Evolutionary conservation across 2,113 vertebrate species (phyloP).

Genomic region (Ranitomeya variabilis): DNA sequence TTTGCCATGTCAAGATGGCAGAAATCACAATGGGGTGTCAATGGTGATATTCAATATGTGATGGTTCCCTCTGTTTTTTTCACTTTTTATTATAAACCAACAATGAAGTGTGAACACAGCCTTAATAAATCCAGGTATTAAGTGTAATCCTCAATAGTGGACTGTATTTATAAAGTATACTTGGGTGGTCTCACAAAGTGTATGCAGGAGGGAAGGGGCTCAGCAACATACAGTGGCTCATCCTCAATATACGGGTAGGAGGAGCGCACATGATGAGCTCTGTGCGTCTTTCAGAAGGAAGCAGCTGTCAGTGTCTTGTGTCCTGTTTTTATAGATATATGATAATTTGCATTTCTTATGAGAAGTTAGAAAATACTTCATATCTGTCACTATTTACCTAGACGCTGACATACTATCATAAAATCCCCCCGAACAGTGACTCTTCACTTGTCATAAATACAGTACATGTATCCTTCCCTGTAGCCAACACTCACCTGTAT

Average conservation of each 20-base stretch:
- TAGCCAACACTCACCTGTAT: background rate
- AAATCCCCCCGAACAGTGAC: background rate
- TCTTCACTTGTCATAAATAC: background rate
- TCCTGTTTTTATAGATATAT: background rate
- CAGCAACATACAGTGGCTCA: background rate
- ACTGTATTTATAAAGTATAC: background rate
- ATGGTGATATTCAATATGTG: too few species aligned
- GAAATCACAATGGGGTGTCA: too few species aligned
- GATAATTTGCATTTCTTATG: constrained; percentile 35
- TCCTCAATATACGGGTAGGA: background rate
- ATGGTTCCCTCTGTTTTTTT: too few species aligned
- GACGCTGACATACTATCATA: background rate
- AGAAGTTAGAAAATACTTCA: constrained; percentile 28
- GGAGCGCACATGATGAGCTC: background rate
- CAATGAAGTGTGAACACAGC: too few species aligned
- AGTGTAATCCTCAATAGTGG: background rate
- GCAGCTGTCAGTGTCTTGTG: background rate
- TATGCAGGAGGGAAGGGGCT: background rate
- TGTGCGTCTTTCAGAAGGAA: constrained; percentile 22
- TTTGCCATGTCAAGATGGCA: too few species aligned
- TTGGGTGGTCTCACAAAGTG: constrained; percentile 24
- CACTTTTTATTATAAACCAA: too few species aligned
- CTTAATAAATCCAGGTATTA: too few species aligned
- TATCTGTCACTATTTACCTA: constrained; percentile 10
- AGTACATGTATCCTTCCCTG: background rate